Percentiles rank a stretch among this genome's conserved stretches.
These are phyloP conservation scores for Psephotus haematonotus DNA, from an alignment of 2,113 vertebrate species.

Conservation along the genomic window DNA sequence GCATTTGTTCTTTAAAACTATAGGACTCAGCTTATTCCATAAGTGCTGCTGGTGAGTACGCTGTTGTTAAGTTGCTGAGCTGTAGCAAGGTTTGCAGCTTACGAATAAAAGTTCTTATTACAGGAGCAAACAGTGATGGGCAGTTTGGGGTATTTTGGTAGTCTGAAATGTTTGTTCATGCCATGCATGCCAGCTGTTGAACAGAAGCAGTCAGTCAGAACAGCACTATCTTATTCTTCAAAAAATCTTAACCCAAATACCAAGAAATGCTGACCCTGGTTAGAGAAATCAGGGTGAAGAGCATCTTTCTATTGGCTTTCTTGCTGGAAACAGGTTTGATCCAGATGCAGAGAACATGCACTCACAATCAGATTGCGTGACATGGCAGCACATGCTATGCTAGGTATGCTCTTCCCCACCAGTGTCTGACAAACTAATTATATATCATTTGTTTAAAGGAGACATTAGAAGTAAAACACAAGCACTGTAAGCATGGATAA, in stretches of 20 bases:
- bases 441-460: not conserved
- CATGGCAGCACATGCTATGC: not conserved
- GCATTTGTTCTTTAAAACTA: constrained; percentile 18
- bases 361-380: not conserved
- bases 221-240: not conserved
- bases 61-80: not conserved
- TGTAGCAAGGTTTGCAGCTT: not conserved
- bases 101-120: not conserved
- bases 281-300: not conserved
- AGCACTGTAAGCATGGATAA: not conserved
- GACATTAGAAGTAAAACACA: not conserved
- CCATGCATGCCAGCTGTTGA: not conserved
- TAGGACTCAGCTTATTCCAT: not conserved
- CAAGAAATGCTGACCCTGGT: not conserved
- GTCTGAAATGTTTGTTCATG: not conserved
- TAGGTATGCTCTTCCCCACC: not conserved
- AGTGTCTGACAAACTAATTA: not conserved
- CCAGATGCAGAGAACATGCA: not conserved
- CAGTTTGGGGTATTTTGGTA: not conserved
- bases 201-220: not conserved
- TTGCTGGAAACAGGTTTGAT: not conserved
- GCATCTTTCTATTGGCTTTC: not conserved
- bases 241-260: not conserved
- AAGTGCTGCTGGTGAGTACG: not conserved
- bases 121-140: not conserved